phyloP scores from a whole-genome alignment of 2,797 vertebrate species.

The Peromyscus aztecus region DNA sequence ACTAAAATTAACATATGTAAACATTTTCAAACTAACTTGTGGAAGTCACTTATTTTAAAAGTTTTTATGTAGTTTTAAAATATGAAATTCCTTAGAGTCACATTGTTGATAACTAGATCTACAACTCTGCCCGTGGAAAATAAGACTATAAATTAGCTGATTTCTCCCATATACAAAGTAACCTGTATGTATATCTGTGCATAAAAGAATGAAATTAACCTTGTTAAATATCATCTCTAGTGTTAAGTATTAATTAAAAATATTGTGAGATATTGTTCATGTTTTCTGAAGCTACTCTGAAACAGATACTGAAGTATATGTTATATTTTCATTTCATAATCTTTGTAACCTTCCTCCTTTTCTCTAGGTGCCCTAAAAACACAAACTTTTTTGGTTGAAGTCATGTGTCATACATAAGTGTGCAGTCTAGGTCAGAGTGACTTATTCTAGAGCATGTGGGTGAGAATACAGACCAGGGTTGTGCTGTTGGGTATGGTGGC shows the following conservation, averaged over 20 bases:
- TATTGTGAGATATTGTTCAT: neutral
- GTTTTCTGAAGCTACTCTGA: conserved; percentile 53
- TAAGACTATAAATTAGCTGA: conserved; percentile 27
- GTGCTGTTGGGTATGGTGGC: neutral
- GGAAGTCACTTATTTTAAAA: conserved; percentile 55
- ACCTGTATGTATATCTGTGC: neutral
- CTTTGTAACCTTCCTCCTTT: neutral
- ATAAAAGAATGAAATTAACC: conserved; percentile 54
- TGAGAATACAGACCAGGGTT: neutral
- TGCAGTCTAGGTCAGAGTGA: neutral
- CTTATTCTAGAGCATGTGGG: neutral
- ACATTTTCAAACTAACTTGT: conserved; percentile 53
- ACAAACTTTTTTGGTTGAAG: conserved; percentile 50
- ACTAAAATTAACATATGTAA: conserved; percentile 67
- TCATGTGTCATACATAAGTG: neutral
- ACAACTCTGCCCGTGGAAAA: conserved; percentile 48
- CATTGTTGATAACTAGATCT: conserved; percentile 7
- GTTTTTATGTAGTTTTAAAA: conserved; percentile 39
- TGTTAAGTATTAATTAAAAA: conserved; percentile 51
- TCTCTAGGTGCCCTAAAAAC: neutral
- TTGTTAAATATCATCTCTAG: conserved; percentile 36
- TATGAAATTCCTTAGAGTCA: conserved; percentile 26
- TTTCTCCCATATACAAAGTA: neutral
- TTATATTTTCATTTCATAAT: conserved; percentile 39
- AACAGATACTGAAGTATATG: neutral